Base-by-base conservation (phyloP, 2,888 invertebrate genomes). In the Archips xylosteana region DNA sequence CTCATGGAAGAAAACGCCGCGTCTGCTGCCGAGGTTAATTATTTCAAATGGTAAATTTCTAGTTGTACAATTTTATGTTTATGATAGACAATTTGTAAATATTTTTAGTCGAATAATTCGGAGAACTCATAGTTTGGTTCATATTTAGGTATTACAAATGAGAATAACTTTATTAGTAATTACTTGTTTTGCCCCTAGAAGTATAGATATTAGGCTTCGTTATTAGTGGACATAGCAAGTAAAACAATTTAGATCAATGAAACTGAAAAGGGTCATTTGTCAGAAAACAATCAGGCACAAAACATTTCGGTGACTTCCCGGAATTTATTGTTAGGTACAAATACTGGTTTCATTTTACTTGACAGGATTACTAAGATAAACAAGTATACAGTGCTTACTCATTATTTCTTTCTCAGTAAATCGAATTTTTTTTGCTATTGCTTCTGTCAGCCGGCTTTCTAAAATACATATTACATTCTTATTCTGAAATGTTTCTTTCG, bases 1-100 rank as follows among this genome's bases (percentile, higher is more conserved):
- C 71, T 75, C 71, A 70, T 39, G 49, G 63, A 63, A 57, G 64
- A 39, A 49, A 49, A 54, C 23, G 57, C 47, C 39, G 13, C 59
- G 47, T 36, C 49, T 42, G 54, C 57, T 59, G 2, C 39, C 51
- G 39, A 63, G 54, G 64, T 51, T 45, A 63, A 42, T 68, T 68
- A 59, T 68, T 34, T 59, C 47, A 63, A 39, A 63, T 63, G n/a
- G 34, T 60, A 13, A 42, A 62, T 49, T 63, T 63, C 49, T 34
- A 62, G 60, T 39, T 47, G 23, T 32, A n/a, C 42, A 54, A 69
- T 23, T 13, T 69, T 23, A 13, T 15, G 34, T 13, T 69, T 23
- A 13, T 15, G 34, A 45, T 59, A 34, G 15, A 3, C 23, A 32
- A 23, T 6, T 39, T 36, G 36, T 36, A 45, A 45, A 12, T 12